Conservation (phyloP, 1,140 invertebrate species). For the Drosophila ohnishii region DNA sequence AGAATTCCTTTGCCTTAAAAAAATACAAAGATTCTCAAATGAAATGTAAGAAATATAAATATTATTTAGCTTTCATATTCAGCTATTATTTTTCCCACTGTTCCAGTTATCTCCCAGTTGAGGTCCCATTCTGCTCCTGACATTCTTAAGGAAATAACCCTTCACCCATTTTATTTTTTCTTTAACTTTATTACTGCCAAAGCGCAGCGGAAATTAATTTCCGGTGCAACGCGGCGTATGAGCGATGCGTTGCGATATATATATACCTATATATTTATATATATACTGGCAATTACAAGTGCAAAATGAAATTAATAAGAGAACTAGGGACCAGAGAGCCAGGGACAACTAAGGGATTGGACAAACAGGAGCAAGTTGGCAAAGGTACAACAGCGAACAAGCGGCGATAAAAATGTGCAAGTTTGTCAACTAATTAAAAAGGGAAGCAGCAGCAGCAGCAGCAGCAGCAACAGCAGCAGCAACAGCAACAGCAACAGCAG, state of each 20-base stretch:
- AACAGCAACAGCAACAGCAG: neutral
- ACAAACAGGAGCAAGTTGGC: constrained; percentile 39
- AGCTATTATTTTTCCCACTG: neutral
- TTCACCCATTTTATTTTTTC: neutral
- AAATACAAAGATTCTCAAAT: neutral
- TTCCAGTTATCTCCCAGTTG: constrained; percentile 3
- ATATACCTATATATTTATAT: constrained; percentile 29
- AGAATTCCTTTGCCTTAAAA: neutral
- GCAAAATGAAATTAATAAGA: constrained; percentile 68
- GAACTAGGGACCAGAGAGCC: neutral
- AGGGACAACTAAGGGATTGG: constrained; percentile 10
- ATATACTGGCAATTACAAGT: constrained; percentile 59
- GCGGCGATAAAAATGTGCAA: constrained; percentile 62
- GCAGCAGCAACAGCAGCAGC: neutral
- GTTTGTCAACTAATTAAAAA: constrained; percentile 70
- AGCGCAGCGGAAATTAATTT: constrained; percentile 65
- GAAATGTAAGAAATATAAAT: neutral
- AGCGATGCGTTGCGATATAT: constrained; percentile 59
- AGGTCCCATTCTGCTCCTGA: constrained; percentile 6
- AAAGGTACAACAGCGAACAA: constrained; percentile 36
- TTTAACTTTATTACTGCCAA: neutral
- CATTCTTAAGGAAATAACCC: constrained; percentile 22
- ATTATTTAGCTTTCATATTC: too few relatives aligned
- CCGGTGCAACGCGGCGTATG: constrained; percentile 63
- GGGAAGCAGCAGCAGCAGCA: constrained; percentile 36